These are phyloP conservation scores for Scaptomyza graminum DNA, from an alignment of 1,140 invertebrate genomes.

Conservation along the genomic window DNA sequence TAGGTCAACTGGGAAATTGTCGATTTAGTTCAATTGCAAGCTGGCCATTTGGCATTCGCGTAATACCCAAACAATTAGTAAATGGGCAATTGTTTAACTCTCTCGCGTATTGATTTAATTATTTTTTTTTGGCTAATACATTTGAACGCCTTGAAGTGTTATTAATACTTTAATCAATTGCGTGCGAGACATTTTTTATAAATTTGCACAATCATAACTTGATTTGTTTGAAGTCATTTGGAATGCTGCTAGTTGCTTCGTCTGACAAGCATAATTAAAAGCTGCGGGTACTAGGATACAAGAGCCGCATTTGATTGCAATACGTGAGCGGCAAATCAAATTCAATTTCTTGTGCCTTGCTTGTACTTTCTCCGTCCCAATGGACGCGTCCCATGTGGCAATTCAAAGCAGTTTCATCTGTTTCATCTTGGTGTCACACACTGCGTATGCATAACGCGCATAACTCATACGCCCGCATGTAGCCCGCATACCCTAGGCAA, in stretches of 20 bases:
- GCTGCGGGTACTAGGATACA: constrained; percentile 29
- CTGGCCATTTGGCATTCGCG: constrained; percentile 34
- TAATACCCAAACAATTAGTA: constrained; percentile 46
- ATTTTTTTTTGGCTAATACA: constrained; percentile 53
- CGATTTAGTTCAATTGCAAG: constrained; percentile 28
- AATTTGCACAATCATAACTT: constrained; percentile 22
- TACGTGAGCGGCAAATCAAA: constrained; percentile 50
- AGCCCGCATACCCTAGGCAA: background rate
- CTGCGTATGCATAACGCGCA: constrained; percentile 20
- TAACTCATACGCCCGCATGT: constrained; percentile 37
- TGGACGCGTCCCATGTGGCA: constrained; percentile 16
- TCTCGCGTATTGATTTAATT: constrained; percentile 67
- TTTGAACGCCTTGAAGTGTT: constrained; percentile 58
- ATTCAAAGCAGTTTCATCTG: constrained; percentile 15
- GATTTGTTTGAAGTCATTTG: constrained; percentile 56
- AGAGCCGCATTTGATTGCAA: constrained; percentile 19
- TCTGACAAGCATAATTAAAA: constrained; percentile 67
- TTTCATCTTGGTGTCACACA: constrained; percentile 7
- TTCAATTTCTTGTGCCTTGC: constrained; percentile 34
- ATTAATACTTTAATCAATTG: constrained; percentile 45
- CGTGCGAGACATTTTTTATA: constrained; percentile 62
- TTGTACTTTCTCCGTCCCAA: constrained; percentile 2
- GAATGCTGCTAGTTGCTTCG: constrained; percentile 38
- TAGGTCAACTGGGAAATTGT: constrained; percentile 1
- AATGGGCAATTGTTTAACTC: constrained; percentile 39